Evolutionary conservation across 1,140 invertebrate genomes (phyloP).

Genomic region (Diachasma alloeum): DNA sequence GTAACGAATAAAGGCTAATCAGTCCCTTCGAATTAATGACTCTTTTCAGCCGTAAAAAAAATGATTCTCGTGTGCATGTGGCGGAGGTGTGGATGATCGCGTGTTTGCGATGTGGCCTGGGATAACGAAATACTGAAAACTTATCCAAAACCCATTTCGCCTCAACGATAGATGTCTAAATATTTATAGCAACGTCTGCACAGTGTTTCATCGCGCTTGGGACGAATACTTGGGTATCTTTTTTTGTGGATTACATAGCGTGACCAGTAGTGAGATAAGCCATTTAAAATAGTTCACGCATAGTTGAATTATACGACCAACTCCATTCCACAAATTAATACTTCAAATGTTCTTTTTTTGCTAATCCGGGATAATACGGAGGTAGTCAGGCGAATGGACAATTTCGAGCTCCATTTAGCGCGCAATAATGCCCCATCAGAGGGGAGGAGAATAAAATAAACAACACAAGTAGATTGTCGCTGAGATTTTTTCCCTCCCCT

Average conservation of each 20-base stretch:
- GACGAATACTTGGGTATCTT: constrained; percentile 5
- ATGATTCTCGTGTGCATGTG: background rate
- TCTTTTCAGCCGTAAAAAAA: background rate
- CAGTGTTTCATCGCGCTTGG: constrained; percentile 26
- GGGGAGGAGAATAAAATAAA: background rate
- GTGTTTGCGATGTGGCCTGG: background rate
- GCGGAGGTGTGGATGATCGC: background rate
- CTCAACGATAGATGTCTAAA: constrained; percentile 27
- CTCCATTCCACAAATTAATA: constrained; percentile 17
- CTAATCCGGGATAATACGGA: background rate
- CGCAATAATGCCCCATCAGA: background rate
- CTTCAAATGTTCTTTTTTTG: constrained; percentile 7
- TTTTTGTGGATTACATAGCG: background rate
- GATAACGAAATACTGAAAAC: background rate
- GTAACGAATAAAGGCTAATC: background rate
- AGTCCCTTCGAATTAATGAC: background rate
- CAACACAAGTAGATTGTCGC: background rate
- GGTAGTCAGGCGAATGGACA: background rate
- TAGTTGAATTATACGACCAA: background rate
- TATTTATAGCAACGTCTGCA: constrained; percentile 39
- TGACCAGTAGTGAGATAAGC: constrained; percentile 15
- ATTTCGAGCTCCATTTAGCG: background rate
- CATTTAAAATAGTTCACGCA: background rate
- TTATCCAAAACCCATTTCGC: constrained; percentile 13
- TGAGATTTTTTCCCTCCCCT: background rate